Evolutionary conservation across 2,797 vertebrate genomes (phyloP).

Genomic region (Echeneis naucrates): DNA sequence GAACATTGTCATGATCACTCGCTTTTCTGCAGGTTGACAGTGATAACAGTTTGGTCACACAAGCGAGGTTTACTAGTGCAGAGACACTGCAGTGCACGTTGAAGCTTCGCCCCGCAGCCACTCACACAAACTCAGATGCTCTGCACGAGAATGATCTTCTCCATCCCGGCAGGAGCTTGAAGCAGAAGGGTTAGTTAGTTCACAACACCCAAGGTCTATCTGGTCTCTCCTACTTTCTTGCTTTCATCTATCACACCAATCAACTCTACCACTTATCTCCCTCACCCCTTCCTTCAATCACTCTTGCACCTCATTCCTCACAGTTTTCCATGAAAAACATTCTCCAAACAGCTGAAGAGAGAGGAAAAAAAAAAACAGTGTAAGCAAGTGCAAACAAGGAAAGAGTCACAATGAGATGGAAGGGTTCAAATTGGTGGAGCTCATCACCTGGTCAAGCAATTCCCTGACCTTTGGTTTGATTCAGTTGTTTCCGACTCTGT

Average conservation of each 20-base stretch:
- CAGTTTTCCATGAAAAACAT: slow-evolving; percentile 43
- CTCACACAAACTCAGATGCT: slow-evolving; percentile 50
- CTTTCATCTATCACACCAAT: slow-evolving; percentile 73
- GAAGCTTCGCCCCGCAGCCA: slow-evolving; percentile 37
- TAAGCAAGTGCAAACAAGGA: slow-evolving; percentile 40
- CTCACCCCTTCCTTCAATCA: slow-evolving; percentile 46
- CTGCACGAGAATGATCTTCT: slow-evolving; percentile 53
- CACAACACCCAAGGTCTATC: slow-evolving; percentile 71
- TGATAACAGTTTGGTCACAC: slow-evolving; percentile 30
- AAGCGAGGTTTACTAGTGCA: slow-evolving; percentile 33
- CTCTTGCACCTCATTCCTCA: slow-evolving; percentile 52
- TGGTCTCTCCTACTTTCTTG: slow-evolving; percentile 65
- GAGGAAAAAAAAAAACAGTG: slow-evolving; percentile 23
- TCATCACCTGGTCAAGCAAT: slow-evolving; percentile 18
- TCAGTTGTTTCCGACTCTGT: slow-evolving; percentile 10
- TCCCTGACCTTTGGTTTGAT: slow-evolving; percentile 26
- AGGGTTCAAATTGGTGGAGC: slow-evolving; percentile 19
- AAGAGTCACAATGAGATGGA: slow-evolving; percentile 24
- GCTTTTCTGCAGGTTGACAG: slow-evolving; percentile 17
- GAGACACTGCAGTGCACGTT: slow-evolving; percentile 19
- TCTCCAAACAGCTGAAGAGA: slow-evolving; percentile 45
- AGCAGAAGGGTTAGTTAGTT: too few species aligned
- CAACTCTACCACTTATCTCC: slow-evolving; percentile 69
- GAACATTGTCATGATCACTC: slow-evolving; percentile 31
- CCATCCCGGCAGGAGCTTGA: slow-evolving; percentile 59